Conservation (phyloP, 2,113 vertebrate species). For the Lamprotornis superbus region DNA sequence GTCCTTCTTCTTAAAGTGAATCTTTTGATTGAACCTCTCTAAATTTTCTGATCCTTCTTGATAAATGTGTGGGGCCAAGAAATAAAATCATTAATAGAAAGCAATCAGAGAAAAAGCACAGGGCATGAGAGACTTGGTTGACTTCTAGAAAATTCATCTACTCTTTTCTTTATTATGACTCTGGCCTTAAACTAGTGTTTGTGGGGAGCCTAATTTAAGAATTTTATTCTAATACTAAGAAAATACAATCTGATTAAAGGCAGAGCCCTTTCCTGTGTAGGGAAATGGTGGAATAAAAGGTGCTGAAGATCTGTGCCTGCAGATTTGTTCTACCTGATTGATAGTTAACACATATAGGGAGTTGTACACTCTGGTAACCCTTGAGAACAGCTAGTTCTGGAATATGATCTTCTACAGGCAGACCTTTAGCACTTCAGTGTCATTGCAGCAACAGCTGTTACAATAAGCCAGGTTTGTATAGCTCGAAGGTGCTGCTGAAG, state of each 20-base stretch:
- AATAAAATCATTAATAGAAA: not conserved
- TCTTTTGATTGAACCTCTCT: not conserved
- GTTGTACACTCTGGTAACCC: not conserved
- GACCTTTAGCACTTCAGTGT: not conserved
- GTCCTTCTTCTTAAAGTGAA: not conserved
- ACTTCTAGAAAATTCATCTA: not conserved
- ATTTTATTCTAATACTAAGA: not conserved
- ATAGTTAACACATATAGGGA: not conserved
- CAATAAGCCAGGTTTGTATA: not conserved
- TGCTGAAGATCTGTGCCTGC: not conserved
- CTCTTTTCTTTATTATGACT: not conserved
- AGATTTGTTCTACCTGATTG: not conserved
- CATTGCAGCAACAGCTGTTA: not conserved
- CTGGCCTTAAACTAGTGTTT: not conserved
- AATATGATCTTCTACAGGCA: not conserved
- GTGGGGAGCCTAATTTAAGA: not conserved
- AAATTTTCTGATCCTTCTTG: not conserved
- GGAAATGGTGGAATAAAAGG: not conserved
- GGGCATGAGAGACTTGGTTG: not conserved
- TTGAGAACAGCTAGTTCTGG: not conserved
- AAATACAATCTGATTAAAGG: not conserved
- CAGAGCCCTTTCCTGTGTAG: not conserved
- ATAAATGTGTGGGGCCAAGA: not conserved
- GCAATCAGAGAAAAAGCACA: not conserved
- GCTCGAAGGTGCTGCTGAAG: not conserved